Percentiles rank a stretch among this genome's conserved stretches.
These are phyloP conservation scores for Theristicus caerulescens DNA, from an alignment of 2,113 vertebrate species.

Conservation along the genomic window DNA sequence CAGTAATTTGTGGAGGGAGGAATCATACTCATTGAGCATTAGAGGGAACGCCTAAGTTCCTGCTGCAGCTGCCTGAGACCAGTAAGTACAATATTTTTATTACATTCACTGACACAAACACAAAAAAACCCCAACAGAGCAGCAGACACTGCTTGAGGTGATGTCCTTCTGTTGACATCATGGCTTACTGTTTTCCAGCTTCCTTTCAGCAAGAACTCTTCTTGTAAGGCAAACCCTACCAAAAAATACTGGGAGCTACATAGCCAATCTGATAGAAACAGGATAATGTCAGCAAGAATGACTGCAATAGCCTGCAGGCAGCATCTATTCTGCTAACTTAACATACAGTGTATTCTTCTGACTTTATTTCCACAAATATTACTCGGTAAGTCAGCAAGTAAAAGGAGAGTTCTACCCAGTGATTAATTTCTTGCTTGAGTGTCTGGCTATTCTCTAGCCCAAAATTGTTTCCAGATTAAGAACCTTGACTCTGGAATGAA, in stretches of 20 bases:
- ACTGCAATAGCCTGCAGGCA: slow-evolving; percentile 49
- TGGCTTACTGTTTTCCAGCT: not conserved
- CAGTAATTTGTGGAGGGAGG: not conserved
- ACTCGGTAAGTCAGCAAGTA: slow-evolving; percentile 15
- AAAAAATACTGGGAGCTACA: slow-evolving; percentile 18
- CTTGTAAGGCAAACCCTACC: not conserved
- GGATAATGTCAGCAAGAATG: slow-evolving; percentile 51
- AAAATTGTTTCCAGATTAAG: not conserved
- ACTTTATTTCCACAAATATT: slow-evolving; percentile 46
- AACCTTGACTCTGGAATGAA: not conserved
- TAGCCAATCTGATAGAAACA: slow-evolving; percentile 3
- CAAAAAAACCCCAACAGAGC: not conserved
- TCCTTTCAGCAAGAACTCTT: not conserved
- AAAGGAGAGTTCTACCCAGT: not conserved
- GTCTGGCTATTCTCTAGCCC: not conserved
- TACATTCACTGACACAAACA: not conserved
- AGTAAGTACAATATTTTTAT: not conserved
- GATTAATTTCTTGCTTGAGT: not conserved
- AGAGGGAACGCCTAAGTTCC: not conserved
- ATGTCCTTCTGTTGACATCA: slow-evolving; percentile 2
- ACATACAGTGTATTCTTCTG: not conserved
- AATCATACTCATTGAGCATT: not conserved
- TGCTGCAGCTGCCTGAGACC: not conserved
- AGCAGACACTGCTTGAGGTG: slow-evolving; percentile 20
- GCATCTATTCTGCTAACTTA: slow-evolving; percentile 33